These are phyloP conservation scores for Colossoma macropomum DNA, from an alignment of 2,113 vertebrate genomes.

Conservation along the genomic window DNA sequence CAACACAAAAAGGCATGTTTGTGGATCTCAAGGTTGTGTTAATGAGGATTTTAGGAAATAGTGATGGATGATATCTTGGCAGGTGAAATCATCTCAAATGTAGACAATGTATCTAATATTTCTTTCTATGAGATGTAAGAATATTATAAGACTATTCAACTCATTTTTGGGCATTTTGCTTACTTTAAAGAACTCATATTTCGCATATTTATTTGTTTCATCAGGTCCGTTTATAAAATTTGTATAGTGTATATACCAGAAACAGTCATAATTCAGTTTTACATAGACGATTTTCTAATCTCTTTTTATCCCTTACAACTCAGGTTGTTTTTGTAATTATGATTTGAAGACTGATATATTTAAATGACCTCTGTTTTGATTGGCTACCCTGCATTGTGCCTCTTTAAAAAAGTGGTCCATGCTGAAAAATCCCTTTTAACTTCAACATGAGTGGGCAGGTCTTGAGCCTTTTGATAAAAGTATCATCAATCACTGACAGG, in stretches of 20 bases:
- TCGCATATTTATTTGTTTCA: no score
- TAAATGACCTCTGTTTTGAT: no score
- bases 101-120: background rate
- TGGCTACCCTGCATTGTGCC: no score
- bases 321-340: no score
- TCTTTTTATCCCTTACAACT: background rate
- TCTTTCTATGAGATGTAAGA: background rate
- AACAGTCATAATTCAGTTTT: background rate
- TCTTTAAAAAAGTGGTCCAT: no score
- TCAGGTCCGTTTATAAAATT: background rate
- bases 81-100: background rate
- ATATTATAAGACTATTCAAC: background rate
- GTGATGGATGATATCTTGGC: background rate
- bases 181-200: no score
- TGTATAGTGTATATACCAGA: background rate
- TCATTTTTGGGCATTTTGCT: background rate
- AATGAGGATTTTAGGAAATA: slow-evolving; percentile 1
- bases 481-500: no score
- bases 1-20: background rate
- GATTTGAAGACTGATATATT: no score
- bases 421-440: no score
- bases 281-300: background rate
- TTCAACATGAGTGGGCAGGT: no score
- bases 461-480: no score
- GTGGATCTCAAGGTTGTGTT: background rate